Base-by-base conservation (phyloP, 2,888 invertebrate genomes). In the Formica aserva region DNA sequence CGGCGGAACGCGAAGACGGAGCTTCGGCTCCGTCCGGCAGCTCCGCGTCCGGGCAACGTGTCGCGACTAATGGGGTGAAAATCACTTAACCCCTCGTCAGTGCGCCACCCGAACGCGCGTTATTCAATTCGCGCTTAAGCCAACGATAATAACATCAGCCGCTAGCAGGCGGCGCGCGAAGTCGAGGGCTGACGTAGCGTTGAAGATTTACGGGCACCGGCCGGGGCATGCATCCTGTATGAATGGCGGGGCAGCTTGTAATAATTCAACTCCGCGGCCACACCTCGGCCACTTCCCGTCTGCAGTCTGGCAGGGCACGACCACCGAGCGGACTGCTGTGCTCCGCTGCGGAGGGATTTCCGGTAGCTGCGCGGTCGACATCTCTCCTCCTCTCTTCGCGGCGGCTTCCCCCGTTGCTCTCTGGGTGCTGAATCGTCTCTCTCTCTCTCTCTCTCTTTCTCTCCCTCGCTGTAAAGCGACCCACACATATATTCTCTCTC, bases 241-340 rank as follows among this genome's bases (percentile, higher is more conserved):
- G 94, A 94, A 94, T 93, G 93, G 92, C 92, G 92, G 90, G 93
- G 92, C 93, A 93, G 92, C 92, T 93, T 93, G 94, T 93, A 93
- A 94, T 94, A 94, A 94, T 93, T 94, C 94, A 94, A 93, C 93
- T 94, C 92, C 91, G 92, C 92, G 92, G 92, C 94, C 94, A 93
- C 94, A 94, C 94, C 94, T 94, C 92, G 93, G 91, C 93, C 92
- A 93, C 94, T 94, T 94, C 92, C 93, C 93, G 93, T 94, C 94
- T 91, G 92, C 90, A 93, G 92, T 88, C 90, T 87, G 91, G 89
- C 89, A 91, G 91, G 88, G 91, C 91, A 88, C 91, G 91, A 90
- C 90, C 91, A 90, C 90, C 89, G 88, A 89, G 87, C 88, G 90
- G 87, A 91, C 91, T 89, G 87, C 87, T 86, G 78, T 80, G 88